A percentile compares a stretch with the other conserved stretches of the same genome.
Conservation (phyloP, 2,888 invertebrate species). For the Athrips mouffetella region DNA sequence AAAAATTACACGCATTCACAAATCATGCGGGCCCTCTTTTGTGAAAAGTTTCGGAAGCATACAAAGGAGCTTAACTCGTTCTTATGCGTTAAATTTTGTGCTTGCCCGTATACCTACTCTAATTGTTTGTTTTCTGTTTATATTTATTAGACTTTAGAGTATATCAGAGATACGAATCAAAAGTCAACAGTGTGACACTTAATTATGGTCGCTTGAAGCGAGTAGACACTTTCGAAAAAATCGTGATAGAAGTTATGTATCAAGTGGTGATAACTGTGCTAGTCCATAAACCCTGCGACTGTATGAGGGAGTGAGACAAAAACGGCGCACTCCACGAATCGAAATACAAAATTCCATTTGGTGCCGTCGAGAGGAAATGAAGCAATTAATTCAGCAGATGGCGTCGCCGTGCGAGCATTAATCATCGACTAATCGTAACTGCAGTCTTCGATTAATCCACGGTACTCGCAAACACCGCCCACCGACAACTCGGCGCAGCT, state of each 20-base stretch:
- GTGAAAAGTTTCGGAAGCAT: slow-evolving; percentile 61
- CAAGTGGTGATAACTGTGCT: slow-evolving; percentile 53
- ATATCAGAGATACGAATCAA: slow-evolving; percentile 24
- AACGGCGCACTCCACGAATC: slow-evolving; percentile 61
- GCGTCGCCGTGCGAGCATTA: slow-evolving; percentile 75
- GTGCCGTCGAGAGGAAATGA: slow-evolving; percentile 75
- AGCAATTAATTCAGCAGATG: slow-evolving; percentile 78
- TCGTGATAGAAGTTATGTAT: slow-evolving; percentile 32
- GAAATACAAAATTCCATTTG: slow-evolving; percentile 76
- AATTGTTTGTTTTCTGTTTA: slow-evolving; percentile 35
- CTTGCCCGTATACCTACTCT: slow-evolving; percentile 41
- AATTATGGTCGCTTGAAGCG: slow-evolving; percentile 28
- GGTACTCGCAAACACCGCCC: slow-evolving; percentile 44
- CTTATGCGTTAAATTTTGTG: slow-evolving; percentile 54
- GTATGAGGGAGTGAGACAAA: slow-evolving; percentile 52
- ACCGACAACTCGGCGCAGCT: slow-evolving; percentile 13
- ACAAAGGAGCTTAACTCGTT: slow-evolving; percentile 69
- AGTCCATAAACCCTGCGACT: slow-evolving; percentile 62
- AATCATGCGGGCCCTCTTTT: slow-evolving; percentile 74
- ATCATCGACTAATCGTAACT: slow-evolving; percentile 78
- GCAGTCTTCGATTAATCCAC: slow-evolving; percentile 76
- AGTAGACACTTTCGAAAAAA: slow-evolving; percentile 35
- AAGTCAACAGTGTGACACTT: slow-evolving; percentile 24
- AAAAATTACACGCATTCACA: slow-evolving; percentile 78
- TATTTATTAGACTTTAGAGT: slow-evolving; percentile 29